These are phyloP conservation scores for Drosophila murphyi DNA, from an alignment of 1,140 invertebrate species.

Conservation along the genomic window DNA sequence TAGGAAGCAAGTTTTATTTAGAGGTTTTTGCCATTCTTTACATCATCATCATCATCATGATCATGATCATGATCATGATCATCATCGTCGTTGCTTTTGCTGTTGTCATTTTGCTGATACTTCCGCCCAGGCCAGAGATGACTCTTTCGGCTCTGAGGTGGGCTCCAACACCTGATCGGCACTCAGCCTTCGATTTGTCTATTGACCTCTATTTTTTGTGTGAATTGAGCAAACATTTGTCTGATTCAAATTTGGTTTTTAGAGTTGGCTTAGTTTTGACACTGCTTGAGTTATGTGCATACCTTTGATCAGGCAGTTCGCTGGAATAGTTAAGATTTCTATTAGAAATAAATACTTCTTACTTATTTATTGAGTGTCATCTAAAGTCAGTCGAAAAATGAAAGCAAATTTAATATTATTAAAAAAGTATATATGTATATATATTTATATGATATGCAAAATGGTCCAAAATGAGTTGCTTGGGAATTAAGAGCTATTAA, in stretches of 20 bases:
- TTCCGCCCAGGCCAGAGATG: conserved; percentile 52
- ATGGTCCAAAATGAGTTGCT: no score
- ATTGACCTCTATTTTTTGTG: conserved; percentile 70
- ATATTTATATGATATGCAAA: no score
- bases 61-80: neutral
- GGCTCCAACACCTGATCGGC: conserved; percentile 35
- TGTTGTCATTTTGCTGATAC: conserved; percentile 46
- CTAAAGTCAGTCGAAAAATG: no score
- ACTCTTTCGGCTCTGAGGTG: conserved; percentile 1
- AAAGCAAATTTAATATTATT: no score
- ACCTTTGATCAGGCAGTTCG: no score
- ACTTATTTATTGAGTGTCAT: no score
- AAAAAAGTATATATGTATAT: no score
- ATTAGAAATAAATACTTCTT: no score
- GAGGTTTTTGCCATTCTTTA: conserved; percentile 33
- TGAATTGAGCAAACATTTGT: conserved; percentile 11
- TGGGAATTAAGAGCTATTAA: no score
- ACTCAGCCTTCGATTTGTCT: conserved; percentile 70
- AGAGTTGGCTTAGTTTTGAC: neutral
- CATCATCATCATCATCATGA: neutral
- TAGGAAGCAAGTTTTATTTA: conserved; percentile 62
- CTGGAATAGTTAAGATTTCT: no score
- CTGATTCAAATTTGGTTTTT: conserved; percentile 11
- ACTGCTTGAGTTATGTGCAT: no score
- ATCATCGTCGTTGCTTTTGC: conserved; percentile 4